phyloP scores from a whole-genome alignment of 1,140 invertebrate species.

The Muscidifurax raptorellus region DNA sequence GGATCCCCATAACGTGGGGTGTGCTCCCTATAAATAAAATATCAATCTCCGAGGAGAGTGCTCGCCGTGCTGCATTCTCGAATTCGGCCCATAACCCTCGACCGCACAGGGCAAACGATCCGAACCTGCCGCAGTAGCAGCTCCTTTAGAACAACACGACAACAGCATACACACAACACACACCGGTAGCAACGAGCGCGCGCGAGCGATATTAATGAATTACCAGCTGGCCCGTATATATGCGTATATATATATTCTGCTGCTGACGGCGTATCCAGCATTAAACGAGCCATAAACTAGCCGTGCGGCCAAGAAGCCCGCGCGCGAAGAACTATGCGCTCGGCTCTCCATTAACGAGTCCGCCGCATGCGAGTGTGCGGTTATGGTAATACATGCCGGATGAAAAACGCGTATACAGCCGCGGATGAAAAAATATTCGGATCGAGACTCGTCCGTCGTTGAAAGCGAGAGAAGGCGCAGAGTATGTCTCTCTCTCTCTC shows the following conservation, averaged over 20 bases:
- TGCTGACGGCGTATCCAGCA: background rate
- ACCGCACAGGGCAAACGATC: background rate
- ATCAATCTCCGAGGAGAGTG: too few relatives aligned
- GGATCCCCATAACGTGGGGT: too few relatives aligned
- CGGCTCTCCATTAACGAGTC: conserved; percentile 20
- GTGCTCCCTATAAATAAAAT: too few relatives aligned
- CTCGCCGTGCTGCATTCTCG: too few relatives aligned
- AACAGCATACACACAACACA: background rate
- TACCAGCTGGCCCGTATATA: background rate
- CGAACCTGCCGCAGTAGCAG: too few relatives aligned
- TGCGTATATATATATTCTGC: too few relatives aligned
- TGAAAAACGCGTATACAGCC: background rate
- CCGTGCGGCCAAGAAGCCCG: background rate
- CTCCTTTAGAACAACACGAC: background rate
- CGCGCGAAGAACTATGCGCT: conserved; percentile 10
- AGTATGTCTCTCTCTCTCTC: too few relatives aligned
- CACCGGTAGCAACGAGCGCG: background rate
- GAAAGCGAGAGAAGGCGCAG: background rate
- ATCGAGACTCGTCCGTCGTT: background rate
- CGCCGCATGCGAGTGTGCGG: background rate
- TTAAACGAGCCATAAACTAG: conserved; percentile 25
- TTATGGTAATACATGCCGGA: conserved; percentile 21
- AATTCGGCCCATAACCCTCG: background rate
- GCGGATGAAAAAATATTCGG: background rate
- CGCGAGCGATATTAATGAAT: background rate